These are phyloP conservation scores for Salpingus planirostris DNA, from an alignment of 2,888 invertebrate species.

Conservation along the genomic window DNA sequence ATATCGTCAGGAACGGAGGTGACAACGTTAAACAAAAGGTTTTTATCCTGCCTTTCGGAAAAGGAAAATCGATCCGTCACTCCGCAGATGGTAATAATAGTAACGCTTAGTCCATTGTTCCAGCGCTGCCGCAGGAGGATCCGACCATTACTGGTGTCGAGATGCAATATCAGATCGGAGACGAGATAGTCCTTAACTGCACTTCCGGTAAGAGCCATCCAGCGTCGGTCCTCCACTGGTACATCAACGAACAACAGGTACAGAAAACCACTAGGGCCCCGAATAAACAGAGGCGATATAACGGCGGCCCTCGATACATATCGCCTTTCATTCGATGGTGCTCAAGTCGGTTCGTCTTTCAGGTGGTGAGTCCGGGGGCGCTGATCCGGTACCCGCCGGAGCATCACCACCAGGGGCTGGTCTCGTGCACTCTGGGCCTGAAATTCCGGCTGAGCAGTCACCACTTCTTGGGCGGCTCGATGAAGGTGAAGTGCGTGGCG, in stretches of 20 bases:
- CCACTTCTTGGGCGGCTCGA: slow-evolving; percentile 51
- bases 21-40: no score
- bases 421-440: slow-evolving; percentile 50
- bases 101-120: slow-evolving; percentile 19
- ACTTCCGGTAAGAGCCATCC: slow-evolving; percentile 70
- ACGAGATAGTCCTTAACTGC: slow-evolving; percentile 65
- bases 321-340: no score
- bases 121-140: slow-evolving; percentile 58
- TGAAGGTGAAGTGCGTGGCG: slow-evolving; percentile 54
- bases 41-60: no score
- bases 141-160: slow-evolving; percentile 67
- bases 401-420: slow-evolving; percentile 49
- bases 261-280: slow-evolving; percentile 10
- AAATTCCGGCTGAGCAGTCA: slow-evolving; percentile 46
- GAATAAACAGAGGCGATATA: no score
- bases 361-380: slow-evolving; percentile 46
- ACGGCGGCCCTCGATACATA: no score
- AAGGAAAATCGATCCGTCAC: no score
- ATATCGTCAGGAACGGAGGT: no score
- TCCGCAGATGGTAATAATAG: no score
- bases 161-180: slow-evolving; percentile 64
- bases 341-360: slow-evolving; percentile 24
- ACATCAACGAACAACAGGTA: slow-evolving; percentile 70
- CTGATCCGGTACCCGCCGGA: slow-evolving; percentile 47
- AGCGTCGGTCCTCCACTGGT: slow-evolving; percentile 66